Base-by-base conservation (phyloP, 2,797 vertebrate genomes). In the Syncerus caffer region DNA sequence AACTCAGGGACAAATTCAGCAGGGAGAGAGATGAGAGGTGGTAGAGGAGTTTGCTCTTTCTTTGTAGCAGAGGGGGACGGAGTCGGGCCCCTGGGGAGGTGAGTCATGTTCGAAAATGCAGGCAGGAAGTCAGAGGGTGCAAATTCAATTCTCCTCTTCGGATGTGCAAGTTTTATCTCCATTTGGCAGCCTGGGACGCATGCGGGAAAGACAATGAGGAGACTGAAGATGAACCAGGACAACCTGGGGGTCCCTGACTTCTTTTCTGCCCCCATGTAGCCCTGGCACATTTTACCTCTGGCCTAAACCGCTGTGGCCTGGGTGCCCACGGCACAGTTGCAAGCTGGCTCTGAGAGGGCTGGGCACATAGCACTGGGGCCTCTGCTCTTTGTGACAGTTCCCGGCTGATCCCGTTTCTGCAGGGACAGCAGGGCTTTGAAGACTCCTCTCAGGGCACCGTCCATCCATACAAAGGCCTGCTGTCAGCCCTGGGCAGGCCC, bases 231-330 rank as follows among this genome's bases (percentile, higher is more conserved):
- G 53, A 23, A 19, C 6, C 31, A n/a, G 51, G 78, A 16, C 2
- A 16, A 15, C 29, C 25, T 0, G 1, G 15, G 1, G 17, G 47
- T 34, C 8, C 5, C 1, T 0, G 21, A 2, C 71, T 14, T 53
- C 17, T 84, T 34, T 79, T 58, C 74, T 21, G 6, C 42, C 50
- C 80, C 76, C 8, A 34, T 1, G 0, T 2, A 34, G 34, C 14
- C 29, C 38, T 31, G 74, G 23, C 50, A 87, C 16, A 50, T 96
- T 74, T n/a, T 27, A 17, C 55, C 85, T 80, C 67, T 6, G n/a
- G 53, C n/a, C 55, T 31, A 53, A 58, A 55, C 7, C 13, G 2
- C 67, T 31, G 17, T 29, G 23, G 51, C 71, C 34, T 42, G 29
- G 25, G 13, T 16, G 11, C 45, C 47, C 76, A 21, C 0, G 5